Conservation (phyloP, 2,888 invertebrate species). For the Cataglyphis altisquamis region DNA sequence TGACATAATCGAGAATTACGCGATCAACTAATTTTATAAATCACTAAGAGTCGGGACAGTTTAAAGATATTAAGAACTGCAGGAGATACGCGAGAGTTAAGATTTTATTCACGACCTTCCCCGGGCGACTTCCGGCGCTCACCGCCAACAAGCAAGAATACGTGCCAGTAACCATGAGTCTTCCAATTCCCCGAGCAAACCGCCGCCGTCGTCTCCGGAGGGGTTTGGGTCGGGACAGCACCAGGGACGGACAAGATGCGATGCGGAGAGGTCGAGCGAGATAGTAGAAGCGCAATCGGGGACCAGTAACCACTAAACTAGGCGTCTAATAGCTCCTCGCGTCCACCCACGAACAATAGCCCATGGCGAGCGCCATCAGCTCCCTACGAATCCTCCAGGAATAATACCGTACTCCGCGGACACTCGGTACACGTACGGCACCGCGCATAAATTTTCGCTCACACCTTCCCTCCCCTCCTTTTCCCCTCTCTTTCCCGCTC, state of each 20-base stretch:
- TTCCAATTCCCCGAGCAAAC: conserved; percentile 68
- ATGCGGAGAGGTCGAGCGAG: conserved; percentile 54
- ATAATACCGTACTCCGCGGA: conserved; percentile 68
- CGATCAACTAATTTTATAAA: conserved; percentile 11
- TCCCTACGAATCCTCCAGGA: conserved; percentile 62
- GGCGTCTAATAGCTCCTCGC: conserved; percentile 76
- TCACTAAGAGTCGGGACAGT: neutral
- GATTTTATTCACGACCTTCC: conserved; percentile 45
- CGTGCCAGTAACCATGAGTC: conserved; percentile 61
- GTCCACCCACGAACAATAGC: conserved; percentile 74
- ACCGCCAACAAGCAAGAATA: conserved; percentile 60
- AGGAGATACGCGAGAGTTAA: conserved; percentile 21
- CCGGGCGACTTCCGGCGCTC: conserved; percentile 31
- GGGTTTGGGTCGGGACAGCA: conserved; percentile 13
- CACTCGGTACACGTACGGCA: conserved; percentile 60
- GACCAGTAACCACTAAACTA: conserved; percentile 78
- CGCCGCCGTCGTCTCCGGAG: conserved; percentile 36
- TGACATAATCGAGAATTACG: conserved; percentile 19
- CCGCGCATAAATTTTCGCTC: conserved; percentile 53
- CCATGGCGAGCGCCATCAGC: conserved; percentile 64
- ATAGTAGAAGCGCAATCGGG: conserved; percentile 65
- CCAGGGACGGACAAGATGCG: conserved; percentile 21
- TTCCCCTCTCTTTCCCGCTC: neutral
- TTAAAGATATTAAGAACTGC: conserved; percentile 16
- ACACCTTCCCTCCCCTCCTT: neutral